phyloP scores from a whole-genome alignment of 2,113 vertebrate genomes.

The Hippolais icterina region DNA sequence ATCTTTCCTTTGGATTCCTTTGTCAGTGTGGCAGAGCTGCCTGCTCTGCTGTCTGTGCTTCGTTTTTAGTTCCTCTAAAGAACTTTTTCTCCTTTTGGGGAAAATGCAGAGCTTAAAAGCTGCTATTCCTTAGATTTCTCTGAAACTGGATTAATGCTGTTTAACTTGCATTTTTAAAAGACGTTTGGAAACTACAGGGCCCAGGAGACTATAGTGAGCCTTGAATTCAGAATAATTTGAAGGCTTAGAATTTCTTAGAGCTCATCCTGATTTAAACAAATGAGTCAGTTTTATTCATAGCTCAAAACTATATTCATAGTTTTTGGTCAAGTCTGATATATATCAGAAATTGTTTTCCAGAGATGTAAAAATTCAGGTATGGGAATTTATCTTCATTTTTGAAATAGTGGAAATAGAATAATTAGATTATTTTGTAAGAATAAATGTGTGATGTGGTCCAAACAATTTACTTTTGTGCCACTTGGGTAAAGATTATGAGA shows the following conservation, averaged over 20 bases:
- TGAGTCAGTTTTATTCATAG: background rate
- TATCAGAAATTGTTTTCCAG: background rate
- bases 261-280: background rate
- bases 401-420: background rate
- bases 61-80: background rate
- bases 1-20: background rate
- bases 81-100: background rate
- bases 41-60: background rate
- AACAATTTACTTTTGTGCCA: background rate
- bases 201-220: background rate
- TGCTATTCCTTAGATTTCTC: background rate
- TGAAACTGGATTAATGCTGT: background rate
- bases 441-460: background rate
- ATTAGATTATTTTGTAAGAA: background rate
- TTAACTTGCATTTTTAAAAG: background rate
- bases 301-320: background rate
- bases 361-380: background rate
- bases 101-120: background rate
- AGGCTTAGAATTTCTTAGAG: background rate
- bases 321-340: background rate
- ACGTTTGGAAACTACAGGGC: background rate
- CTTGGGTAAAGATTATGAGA: background rate
- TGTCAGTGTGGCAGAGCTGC: background rate
- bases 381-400: background rate
- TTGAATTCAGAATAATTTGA: background rate